Evolutionary conservation across 2,797 vertebrate genomes (phyloP), one percentile per base, ranked within the genome.

Genomic region (Sphenodon punctatus): DNA sequence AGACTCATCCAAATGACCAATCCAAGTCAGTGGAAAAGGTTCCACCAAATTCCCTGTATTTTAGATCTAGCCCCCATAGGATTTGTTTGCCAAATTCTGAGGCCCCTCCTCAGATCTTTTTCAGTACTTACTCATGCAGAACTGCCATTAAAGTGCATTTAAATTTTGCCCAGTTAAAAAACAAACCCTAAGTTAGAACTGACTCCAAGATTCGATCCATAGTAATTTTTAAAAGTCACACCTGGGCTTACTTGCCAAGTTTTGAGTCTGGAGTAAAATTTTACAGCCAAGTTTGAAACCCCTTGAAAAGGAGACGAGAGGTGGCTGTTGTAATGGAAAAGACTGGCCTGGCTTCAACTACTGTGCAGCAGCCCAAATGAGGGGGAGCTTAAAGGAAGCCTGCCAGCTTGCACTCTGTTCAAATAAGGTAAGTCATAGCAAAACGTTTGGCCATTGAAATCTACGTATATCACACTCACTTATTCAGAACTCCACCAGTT

Each of bases 271-370:
- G 70, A 82, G 71, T 38, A 65, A 82, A 78, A 38, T 67, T 80
- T 78, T 88, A 77, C 80, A 88, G 89, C 86, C 89, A 91, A 86
- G 75, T 72, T 89, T 89, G 85, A 91, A 88, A 82, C 67, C 68
- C 60, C 71, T 13, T 80, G 75, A 91, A 87, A 91, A 85, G 25
- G 36, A 88, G 88, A 86, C 75, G 67, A 85, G 60, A 89, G 55
- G 86, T 39, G 86, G 90, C 84, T 81, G 84, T 90, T 89, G 87
- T 90, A 93, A 93, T 93, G 92, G 92, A 93, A 93, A n/a, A 92
- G 61, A 13, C 25, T 94, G 92, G 90, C 87, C 16, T 30, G 46
- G 80, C 72, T 90, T 89, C 88, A 89, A 58, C 85, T 64, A 51
- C 81, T 45, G 49, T 67, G 53, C 59, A 89, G 64, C 75, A 88